These are phyloP conservation scores for Lomographa bimaculata DNA, from an alignment of 2,888 invertebrate species.

Conservation along the genomic window DNA sequence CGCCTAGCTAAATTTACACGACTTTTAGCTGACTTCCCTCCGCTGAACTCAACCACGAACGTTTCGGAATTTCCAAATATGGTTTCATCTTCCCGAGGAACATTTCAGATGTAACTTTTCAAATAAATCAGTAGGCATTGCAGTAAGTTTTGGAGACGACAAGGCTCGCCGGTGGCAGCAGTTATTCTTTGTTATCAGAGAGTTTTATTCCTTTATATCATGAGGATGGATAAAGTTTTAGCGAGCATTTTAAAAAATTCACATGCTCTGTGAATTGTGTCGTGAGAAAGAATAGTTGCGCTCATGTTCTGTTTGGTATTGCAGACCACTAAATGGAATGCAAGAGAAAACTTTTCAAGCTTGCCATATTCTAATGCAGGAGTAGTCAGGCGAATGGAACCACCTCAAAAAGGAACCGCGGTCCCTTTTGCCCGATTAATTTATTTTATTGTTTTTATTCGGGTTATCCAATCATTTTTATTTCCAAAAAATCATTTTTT, in stretches of 20 bases:
- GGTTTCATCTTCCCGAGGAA: conserved; percentile 50
- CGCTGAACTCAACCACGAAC: conserved; percentile 36
- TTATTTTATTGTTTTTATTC: too few relatives aligned
- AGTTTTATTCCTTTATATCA: conserved; percentile 20
- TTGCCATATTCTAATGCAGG: too few relatives aligned
- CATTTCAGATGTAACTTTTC: conserved; percentile 67
- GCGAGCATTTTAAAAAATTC: too few relatives aligned
- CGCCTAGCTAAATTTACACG: background rate
- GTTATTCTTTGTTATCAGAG: conserved; percentile 61
- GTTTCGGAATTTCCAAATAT: conserved; percentile 59
- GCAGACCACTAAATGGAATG: too few relatives aligned
- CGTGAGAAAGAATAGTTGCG: background rate
- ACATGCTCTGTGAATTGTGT: too few relatives aligned
- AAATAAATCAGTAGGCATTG: conserved; percentile 72
- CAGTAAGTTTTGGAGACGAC: conserved; percentile 35
- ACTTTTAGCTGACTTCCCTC: conserved; percentile 24
- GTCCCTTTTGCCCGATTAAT: too few relatives aligned
- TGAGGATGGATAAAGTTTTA: conserved; percentile 39
- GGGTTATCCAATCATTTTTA: too few relatives aligned
- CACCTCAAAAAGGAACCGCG: too few relatives aligned
- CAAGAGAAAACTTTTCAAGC: too few relatives aligned
- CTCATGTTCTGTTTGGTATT: too few relatives aligned
- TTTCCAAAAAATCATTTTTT: too few relatives aligned
- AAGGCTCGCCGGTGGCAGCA: conserved; percentile 35
- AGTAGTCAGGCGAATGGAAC: too few relatives aligned